These are phyloP conservation scores for Fratercula arctica DNA, from an alignment of 2,797 vertebrate genomes.

Conservation along the genomic window DNA sequence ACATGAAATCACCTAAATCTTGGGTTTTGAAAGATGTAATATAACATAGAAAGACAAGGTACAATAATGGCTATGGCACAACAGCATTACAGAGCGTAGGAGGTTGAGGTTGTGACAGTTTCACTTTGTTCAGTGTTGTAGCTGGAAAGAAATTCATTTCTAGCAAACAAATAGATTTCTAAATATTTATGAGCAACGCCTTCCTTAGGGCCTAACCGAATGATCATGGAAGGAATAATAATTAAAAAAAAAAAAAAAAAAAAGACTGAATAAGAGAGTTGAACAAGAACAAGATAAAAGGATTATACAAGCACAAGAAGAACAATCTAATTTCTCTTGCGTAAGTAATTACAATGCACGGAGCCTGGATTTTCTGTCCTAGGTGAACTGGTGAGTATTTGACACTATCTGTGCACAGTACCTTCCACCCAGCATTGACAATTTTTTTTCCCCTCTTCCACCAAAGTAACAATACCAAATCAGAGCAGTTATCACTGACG, in stretches of 20 bases:
- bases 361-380: background rate
- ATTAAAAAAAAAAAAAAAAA: background rate
- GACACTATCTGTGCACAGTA: background rate
- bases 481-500: background rate
- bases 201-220: background rate
- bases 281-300: background rate
- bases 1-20: background rate
- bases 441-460: background rate
- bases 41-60: background rate
- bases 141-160: background rate
- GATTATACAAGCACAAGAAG: background rate
- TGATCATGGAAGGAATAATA: background rate
- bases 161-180: background rate
- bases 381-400: background rate
- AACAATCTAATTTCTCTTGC: background rate
- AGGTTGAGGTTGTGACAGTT: background rate
- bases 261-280: background rate
- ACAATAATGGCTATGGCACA: background rate
- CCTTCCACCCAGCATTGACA: background rate
- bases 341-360: background rate
- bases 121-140: background rate
- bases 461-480: background rate
- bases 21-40: background rate
- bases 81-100: background rate
- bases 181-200: background rate